Evolutionary conservation across 2,113 vertebrate species (phyloP).

Genomic region (Oophaga pumilio): DNA sequence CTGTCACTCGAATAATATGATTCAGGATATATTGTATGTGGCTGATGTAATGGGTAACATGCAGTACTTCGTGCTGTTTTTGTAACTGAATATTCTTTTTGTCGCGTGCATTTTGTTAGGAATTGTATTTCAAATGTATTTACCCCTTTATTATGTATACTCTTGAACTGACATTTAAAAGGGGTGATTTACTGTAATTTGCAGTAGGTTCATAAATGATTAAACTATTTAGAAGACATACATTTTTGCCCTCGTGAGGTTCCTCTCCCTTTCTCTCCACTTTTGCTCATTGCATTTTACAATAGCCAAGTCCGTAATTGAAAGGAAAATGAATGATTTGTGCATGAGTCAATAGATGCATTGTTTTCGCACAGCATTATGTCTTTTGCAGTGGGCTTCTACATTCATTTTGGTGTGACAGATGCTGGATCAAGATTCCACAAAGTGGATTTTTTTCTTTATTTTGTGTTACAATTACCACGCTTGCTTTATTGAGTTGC

Average conservation of each 20-base stretch:
- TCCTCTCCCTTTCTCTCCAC: neutral
- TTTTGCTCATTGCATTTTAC: neutral
- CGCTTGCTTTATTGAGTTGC: neutral
- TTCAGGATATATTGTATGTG: neutral
- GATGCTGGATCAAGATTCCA: slow-evolving; percentile 9
- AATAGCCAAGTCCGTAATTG: slow-evolving; percentile 18
- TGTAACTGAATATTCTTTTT: neutral
- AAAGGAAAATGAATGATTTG: slow-evolving; percentile 34
- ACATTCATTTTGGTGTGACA: slow-evolving; percentile 29
- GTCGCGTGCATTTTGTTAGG: neutral
- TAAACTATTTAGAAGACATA: neutral
- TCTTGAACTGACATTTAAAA: neutral
- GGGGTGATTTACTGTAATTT: neutral
- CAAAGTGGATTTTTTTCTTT: slow-evolving; percentile 10
- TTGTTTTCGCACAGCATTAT: slow-evolving; percentile 32
- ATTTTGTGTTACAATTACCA: neutral
- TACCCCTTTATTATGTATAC: neutral
- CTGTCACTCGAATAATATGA: neutral
- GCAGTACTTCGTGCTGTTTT: neutral
- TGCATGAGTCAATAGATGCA: slow-evolving; percentile 27
- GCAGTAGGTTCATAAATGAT: neutral
- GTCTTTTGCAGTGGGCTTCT: slow-evolving; percentile 2
- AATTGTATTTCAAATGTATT: no score
- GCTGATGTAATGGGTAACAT: neutral
- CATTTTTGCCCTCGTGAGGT: neutral